Conservation (phyloP, 1,140 invertebrate genomes). For the Lasaia peninsularis region DNA sequence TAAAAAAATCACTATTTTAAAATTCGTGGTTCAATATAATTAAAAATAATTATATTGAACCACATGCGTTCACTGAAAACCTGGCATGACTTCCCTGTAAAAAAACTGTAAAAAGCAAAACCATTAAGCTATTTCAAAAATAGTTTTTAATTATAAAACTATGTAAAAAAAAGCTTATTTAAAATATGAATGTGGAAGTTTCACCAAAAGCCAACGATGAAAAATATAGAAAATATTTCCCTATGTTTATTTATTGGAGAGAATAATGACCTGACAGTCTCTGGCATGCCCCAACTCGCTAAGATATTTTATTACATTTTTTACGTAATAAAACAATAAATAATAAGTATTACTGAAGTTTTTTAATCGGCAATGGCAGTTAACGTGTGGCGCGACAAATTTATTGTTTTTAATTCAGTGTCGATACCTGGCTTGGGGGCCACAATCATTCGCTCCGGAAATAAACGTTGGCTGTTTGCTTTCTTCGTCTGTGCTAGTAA, state of each 20-base stretch:
- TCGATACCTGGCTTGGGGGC: slow-evolving; percentile 36
- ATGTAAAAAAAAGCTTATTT: too few species aligned
- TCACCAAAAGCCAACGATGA: too few species aligned
- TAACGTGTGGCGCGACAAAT: slow-evolving; percentile 26
- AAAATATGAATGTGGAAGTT: too few species aligned
- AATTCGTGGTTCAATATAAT: too few species aligned
- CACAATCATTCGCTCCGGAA: slow-evolving; percentile 38
- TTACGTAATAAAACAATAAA: slow-evolving; percentile 31
- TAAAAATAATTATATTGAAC: too few species aligned
- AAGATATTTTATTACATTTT: neutral
- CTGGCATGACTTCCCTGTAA: too few species aligned
- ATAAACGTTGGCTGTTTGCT: slow-evolving; percentile 39
- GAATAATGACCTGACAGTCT: neutral
- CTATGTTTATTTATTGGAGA: neutral
- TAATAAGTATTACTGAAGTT: slow-evolving; percentile 44
- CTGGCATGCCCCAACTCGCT: neutral
- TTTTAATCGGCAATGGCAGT: slow-evolving; percentile 42
- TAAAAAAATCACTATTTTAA: too few species aligned
- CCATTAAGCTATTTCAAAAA: too few species aligned
- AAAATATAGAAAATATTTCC: too few species aligned
- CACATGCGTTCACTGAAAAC: too few species aligned
- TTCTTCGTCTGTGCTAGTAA: slow-evolving; percentile 22
- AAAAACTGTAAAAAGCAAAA: too few species aligned
- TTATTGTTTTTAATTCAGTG: slow-evolving; percentile 59
- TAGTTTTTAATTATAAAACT: too few species aligned